A percentile compares a stretch with the other conserved stretches of the same genome.
Evolutionary conservation across 2,113 vertebrate genomes (phyloP).

Genomic region (Peromyscus leucopus): DNA sequence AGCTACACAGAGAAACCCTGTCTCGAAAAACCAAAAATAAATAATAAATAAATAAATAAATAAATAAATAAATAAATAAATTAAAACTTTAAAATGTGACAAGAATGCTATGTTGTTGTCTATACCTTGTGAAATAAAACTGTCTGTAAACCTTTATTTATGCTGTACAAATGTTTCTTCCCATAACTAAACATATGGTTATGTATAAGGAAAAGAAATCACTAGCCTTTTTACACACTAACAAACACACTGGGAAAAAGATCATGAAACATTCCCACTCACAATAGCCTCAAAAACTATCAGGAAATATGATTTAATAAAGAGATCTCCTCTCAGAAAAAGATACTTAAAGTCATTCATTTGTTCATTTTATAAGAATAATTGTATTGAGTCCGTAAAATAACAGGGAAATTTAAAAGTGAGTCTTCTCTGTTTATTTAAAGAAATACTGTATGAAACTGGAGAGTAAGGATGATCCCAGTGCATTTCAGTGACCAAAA

Average conservation of each 20-base stretch:
- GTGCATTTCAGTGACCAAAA: background rate
- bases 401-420: background rate
- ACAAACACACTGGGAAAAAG: background rate
- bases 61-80: background rate
- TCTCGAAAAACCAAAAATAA: too few species aligned
- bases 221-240: background rate
- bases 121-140: background rate
- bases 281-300: background rate
- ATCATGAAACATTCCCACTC: background rate
- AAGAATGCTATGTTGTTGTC: background rate
- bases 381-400: background rate
- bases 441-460: background rate
- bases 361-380: slow-evolving; percentile 8
- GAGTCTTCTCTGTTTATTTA: background rate
- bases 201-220: background rate
- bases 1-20: too few species aligned
- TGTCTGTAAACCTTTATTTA: background rate
- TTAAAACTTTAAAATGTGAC: background rate
- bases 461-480: background rate
- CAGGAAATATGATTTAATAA: background rate
- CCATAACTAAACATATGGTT: background rate
- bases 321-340: background rate
- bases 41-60: too few species aligned
- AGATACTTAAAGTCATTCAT: background rate
- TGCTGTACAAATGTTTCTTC: background rate